These are phyloP conservation scores for Pyrrhia umbra DNA, from an alignment of 2,888 invertebrate genomes.

Conservation along the genomic window DNA sequence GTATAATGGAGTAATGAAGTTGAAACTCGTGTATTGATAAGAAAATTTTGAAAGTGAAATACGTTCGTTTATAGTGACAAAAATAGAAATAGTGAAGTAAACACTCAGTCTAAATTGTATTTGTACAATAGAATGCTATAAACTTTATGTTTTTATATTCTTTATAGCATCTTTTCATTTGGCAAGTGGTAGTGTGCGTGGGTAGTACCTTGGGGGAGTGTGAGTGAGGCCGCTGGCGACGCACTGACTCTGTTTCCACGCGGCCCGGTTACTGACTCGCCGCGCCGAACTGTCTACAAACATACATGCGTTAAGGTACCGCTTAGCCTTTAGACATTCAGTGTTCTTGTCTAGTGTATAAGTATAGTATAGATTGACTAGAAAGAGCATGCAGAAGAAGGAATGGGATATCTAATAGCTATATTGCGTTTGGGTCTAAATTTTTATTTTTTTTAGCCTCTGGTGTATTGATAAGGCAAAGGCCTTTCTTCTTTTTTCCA, in stretches of 20 bases:
- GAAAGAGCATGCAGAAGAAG: conserved; percentile 44
- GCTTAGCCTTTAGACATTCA: conserved; percentile 75
- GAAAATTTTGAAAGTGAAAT: conserved; percentile 24
- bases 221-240: conserved; percentile 93
- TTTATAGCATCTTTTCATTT: conserved; percentile 13
- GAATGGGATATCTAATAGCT: conserved; percentile 20
- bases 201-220: conserved; percentile 84
- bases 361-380: conserved; percentile 54
- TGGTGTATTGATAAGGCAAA: no score
- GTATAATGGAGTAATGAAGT: not conserved
- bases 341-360: conserved; percentile 66
- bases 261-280: conserved; percentile 95
- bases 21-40: conserved; percentile 6
- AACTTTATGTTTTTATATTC: no score
- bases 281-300: conserved; percentile 97
- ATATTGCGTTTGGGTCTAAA: conserved; percentile 3
- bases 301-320: conserved; percentile 92
- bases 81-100: not conserved
- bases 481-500: no score
- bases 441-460: no score
- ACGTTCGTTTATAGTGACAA: not conserved
- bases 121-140: no score
- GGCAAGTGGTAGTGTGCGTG: conserved; percentile 1
- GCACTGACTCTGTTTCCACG: conserved; percentile 96
- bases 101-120: conserved; percentile 2